Evolutionary conservation across 2,888 invertebrate species (phyloP).

Genomic region (Caenorhabditis drosophilae): DNA sequence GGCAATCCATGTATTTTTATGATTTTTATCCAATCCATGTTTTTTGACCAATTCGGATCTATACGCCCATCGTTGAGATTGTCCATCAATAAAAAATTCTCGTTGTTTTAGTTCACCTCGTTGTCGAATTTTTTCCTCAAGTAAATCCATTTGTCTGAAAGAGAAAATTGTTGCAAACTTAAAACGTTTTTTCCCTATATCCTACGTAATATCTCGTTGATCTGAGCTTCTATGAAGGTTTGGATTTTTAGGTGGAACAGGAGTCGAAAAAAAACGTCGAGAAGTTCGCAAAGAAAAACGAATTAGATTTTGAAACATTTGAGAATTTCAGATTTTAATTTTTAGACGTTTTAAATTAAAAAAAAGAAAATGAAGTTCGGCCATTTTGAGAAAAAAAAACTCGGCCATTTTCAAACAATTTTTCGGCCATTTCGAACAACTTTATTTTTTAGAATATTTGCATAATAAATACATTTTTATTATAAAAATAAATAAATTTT

Average conservation of each 20-base stretch:
- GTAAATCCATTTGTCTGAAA: slow-evolving; percentile 53
- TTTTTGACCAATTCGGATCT: slow-evolving; percentile 59
- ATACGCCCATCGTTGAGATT: slow-evolving; percentile 57
- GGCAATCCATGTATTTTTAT: slow-evolving; percentile 57
- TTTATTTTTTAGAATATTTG: too few species aligned
- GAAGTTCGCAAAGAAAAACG: slow-evolving; percentile 1
- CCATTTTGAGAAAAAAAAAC: too few species aligned
- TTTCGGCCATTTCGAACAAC: too few species aligned
- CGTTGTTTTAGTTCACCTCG: slow-evolving; percentile 24
- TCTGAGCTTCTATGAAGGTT: slow-evolving; percentile 38
- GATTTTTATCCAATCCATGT: slow-evolving; percentile 54
- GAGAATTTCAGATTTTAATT: neutral
- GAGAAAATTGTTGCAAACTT: neutral
- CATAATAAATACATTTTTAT: too few species aligned
- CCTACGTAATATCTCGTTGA: slow-evolving; percentile 50
- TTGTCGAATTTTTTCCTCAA: slow-evolving; percentile 50
- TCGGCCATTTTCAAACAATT: too few species aligned
- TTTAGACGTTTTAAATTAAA: neutral
- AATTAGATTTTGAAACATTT: too few species aligned
- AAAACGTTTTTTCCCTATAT: too few species aligned
- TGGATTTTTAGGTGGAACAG: slow-evolving; percentile 29
- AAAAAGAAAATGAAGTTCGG: too few species aligned
- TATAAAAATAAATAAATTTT: neutral
- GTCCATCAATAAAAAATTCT: slow-evolving; percentile 51
- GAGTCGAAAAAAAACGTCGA: slow-evolving; percentile 17